Evolutionary conservation across 2,888 invertebrate species (phyloP).

Genomic region (Ryuthela nishihirai): DNA sequence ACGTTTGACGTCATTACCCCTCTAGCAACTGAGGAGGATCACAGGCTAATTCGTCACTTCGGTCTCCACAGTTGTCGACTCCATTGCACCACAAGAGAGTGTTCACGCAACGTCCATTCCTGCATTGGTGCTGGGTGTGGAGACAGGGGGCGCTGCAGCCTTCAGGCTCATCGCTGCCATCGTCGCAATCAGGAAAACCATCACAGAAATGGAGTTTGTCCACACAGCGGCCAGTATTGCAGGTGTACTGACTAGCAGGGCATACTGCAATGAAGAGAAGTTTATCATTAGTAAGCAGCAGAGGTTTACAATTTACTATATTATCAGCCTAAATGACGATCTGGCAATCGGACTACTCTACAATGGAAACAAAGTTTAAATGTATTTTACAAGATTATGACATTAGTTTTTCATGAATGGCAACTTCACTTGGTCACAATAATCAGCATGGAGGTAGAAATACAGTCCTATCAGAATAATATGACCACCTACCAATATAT

Average conservation of each 20-base stretch:
- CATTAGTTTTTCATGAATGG: no score
- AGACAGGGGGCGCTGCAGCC: slow-evolving; percentile 52
- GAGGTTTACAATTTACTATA: no score
- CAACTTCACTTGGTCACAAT: no score
- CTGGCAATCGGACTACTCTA: no score
- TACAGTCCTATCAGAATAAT: no score
- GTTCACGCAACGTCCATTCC: slow-evolving; percentile 47
- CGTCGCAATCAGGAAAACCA: slow-evolving; percentile 63
- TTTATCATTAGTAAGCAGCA: neutral
- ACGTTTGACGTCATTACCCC: no score
- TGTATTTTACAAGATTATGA: no score
- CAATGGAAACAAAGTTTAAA: no score
- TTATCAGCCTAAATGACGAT: no score
- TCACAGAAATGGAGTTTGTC: slow-evolving; percentile 61
- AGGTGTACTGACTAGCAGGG: slow-evolving; percentile 58
- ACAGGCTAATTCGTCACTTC: slow-evolving; percentile 46
- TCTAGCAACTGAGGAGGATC: neutral
- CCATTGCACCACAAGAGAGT: slow-evolving; percentile 43
- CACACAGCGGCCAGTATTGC: slow-evolving; percentile 63
- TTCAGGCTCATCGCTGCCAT: slow-evolving; percentile 64
- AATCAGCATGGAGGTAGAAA: no score
- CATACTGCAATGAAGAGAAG: slow-evolving; percentile 55
- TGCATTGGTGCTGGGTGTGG: slow-evolving; percentile 40
- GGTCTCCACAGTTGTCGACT: slow-evolving; percentile 45
- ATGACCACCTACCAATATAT: no score